These are phyloP conservation scores for Odontothrips loti DNA, from an alignment of 2,888 invertebrate species.

Conservation along the genomic window DNA sequence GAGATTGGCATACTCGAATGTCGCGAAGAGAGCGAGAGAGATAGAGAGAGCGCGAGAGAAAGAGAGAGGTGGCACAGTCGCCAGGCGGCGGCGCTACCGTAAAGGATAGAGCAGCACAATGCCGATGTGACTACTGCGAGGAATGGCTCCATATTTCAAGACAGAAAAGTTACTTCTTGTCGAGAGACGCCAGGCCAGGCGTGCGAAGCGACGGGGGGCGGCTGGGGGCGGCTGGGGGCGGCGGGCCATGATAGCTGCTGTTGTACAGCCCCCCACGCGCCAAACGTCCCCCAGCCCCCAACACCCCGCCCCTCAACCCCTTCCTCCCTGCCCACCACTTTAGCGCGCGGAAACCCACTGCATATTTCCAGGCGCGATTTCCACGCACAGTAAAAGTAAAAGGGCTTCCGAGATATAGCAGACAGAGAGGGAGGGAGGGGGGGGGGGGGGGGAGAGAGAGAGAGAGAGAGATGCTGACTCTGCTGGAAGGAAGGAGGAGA, in stretches of 20 bases:
- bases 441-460: not conserved
- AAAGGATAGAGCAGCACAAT: no score
- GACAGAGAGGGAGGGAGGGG: not conserved
- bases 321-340: not conserved
- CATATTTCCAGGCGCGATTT: not conserved
- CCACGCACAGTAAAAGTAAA: not conserved
- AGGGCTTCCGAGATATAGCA: not conserved
- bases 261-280: not conserved
- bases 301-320: not conserved
- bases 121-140: not conserved
- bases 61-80: no score
- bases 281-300: not conserved
- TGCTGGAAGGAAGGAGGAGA: not conserved
- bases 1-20: no score
- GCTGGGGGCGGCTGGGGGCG: no score
- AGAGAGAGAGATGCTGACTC: no score
- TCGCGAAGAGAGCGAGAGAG: no score
- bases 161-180: constrained; percentile 18
- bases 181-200: not conserved
- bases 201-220: no score
- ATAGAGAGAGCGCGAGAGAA: no score
- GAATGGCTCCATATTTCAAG: constrained; percentile 19
- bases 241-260: constrained; percentile 8
- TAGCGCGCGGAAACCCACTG: not conserved
- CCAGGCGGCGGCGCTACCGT: no score